Evolutionary conservation across 2,113 vertebrate species (phyloP).

Genomic region (Phycodurus eques): DNA sequence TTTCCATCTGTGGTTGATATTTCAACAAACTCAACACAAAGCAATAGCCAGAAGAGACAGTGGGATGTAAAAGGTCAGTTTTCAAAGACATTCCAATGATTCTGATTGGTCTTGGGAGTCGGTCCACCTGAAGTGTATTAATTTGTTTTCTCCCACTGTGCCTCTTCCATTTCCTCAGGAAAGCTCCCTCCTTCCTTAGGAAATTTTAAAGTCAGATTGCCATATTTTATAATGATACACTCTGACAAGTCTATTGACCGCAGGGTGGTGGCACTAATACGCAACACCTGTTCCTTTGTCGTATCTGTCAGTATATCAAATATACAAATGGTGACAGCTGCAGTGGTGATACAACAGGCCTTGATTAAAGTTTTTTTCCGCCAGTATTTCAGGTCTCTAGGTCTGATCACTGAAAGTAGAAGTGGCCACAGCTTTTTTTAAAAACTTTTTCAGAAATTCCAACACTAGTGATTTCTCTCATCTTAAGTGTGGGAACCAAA

Average conservation of each 20-base stretch:
- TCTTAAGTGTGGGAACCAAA: slow-evolving; percentile 30
- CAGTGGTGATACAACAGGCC: slow-evolving; percentile 51
- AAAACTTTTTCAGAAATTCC: slow-evolving; percentile 58
- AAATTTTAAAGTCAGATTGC: slow-evolving; percentile 41
- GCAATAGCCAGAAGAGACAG: slow-evolving; percentile 20
- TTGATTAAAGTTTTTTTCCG: slow-evolving; percentile 14
- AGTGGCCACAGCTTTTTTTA: slow-evolving; percentile 33
- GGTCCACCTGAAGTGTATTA: slow-evolving; percentile 52
- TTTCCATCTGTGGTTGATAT: slow-evolving; percentile 39
- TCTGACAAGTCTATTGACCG: slow-evolving; percentile 60
- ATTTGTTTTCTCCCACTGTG: slow-evolving; percentile 15
- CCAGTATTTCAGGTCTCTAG: slow-evolving; percentile 25
- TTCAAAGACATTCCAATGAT: slow-evolving; percentile 55
- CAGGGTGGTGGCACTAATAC: slow-evolving; percentile 61
- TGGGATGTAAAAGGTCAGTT: slow-evolving; percentile 17
- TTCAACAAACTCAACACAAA: slow-evolving; percentile 30
- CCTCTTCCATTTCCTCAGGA: slow-evolving; percentile 34
- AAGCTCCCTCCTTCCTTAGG: slow-evolving; percentile 12
- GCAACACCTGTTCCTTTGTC: slow-evolving; percentile 71
- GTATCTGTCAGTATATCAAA: slow-evolving; percentile 64
- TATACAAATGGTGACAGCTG: slow-evolving; percentile 73
- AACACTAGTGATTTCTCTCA: slow-evolving; percentile 45
- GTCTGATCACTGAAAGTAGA: slow-evolving; percentile 44
- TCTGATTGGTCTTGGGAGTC: slow-evolving; percentile 36
- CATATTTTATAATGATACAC: slow-evolving; percentile 55